Evolutionary conservation across 2,888 invertebrate genomes (phyloP), one percentile per base, ranked within the genome.

Genomic region (Drosophila hawaiiensis): DNA sequence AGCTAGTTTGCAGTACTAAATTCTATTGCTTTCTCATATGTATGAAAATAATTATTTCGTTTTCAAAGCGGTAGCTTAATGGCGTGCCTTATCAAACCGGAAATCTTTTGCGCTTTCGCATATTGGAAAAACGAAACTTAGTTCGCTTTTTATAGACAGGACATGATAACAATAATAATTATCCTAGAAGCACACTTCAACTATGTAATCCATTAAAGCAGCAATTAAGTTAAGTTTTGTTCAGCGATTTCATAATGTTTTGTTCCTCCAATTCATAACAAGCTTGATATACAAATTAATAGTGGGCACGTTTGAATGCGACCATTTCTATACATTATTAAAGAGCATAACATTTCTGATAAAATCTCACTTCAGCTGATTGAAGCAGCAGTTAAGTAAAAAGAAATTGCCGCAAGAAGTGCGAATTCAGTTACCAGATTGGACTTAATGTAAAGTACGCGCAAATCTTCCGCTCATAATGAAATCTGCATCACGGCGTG

Each of bases 371-470:
- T 50, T 50, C 50, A 50, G 22, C 22, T 22, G 47, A 47, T 22
- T 22, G 6, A 47, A 16, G 47, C 47, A 47, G 14, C 16, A 47
- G 14, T 16, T 47, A 47, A 14, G 22, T 47, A 7, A 4, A 47
- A 47, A 1, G 16, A 47, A 22, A 16, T 52, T 52, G 19, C 7
- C 29, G 14, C 50, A 52, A 53, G 2, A 53, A 0, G 29, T 16
- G 50, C 29, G 19, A 59, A n/a, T 25, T 58, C 39, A 68, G 68
- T 68, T 53, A 37, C 4, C 35, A 22, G 28, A 16, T 16, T 16
- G 6, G 35, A 56, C 28, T 7, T 49, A 22, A 25, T 22, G 37
- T 41, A 41, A 16, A 19, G 39, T 31, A 58, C 54, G 25, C 55
- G 14, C 28, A 16, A 47, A 25, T 58, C n/a, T 9, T 37, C 14